Conservation (phyloP, 2,888 invertebrate species). For the Cylindroiulus punctatus region DNA sequence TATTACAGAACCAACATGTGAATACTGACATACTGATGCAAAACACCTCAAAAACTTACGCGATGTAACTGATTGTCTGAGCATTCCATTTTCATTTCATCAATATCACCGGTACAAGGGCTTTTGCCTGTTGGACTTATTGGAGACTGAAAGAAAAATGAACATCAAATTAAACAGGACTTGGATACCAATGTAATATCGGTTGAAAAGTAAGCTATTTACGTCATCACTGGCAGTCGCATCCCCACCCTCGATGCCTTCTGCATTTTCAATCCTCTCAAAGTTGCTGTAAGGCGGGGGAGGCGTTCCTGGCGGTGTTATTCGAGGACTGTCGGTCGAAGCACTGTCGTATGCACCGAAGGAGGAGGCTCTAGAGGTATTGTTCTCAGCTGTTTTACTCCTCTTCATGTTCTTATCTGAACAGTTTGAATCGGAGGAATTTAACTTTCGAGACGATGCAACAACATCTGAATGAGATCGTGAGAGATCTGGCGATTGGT, state of each 20-base stretch:
- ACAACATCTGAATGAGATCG: slow-evolving; percentile 58
- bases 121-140: slow-evolving; percentile 57
- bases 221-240: slow-evolving; percentile 51
- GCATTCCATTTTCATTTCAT: slow-evolving; percentile 55
- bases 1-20: background rate
- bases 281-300: slow-evolving; percentile 78
- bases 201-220: background rate
- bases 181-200: background rate
- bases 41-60: background rate
- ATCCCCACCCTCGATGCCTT: slow-evolving; percentile 47
- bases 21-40: background rate
- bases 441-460: slow-evolving; percentile 56
- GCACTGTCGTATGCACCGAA: slow-evolving; percentile 58
- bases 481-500: slow-evolving; percentile 57
- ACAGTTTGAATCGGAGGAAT: slow-evolving; percentile 54
- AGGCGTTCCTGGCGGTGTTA: slow-evolving; percentile 84
- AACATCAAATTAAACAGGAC: background rate
- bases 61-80: slow-evolving; percentile 50
- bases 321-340: slow-evolving; percentile 58
- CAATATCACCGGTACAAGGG: slow-evolving; percentile 33
- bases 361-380: slow-evolving; percentile 57
- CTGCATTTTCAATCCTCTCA: slow-evolving; percentile 40
- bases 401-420: slow-evolving; percentile 53
- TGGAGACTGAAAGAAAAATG: slow-evolving; percentile 55
- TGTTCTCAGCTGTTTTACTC: slow-evolving; percentile 52